phyloP scores from a whole-genome alignment of 2,797 vertebrate species.

The Tauraco hartlaubi region DNA sequence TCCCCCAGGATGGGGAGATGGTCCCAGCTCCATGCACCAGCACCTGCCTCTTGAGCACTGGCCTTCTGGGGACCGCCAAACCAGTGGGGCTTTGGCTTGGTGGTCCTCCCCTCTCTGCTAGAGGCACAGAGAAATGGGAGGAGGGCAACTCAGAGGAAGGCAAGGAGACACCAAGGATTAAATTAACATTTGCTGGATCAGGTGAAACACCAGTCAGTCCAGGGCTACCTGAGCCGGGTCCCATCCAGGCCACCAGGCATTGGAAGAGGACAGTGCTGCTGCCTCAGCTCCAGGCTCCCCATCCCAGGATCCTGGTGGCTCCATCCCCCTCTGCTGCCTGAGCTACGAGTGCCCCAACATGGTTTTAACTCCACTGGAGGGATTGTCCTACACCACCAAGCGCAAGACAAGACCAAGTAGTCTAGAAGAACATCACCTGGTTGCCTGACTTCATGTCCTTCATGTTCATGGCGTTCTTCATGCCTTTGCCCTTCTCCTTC shows the following conservation, averaged over 20 bases:
- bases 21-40: not conserved
- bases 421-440: constrained; percentile 72
- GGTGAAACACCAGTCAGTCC: not conserved
- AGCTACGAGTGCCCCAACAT: fast-evolving
- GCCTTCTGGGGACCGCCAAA: not conserved
- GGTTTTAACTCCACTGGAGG: not conserved
- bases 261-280: not conserved
- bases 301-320: not conserved
- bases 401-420: not conserved
- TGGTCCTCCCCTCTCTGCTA: not conserved
- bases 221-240: not conserved
- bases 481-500: constrained; percentile 90
- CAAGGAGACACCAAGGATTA: not conserved
- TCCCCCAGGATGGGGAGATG: not conserved
- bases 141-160: not conserved
- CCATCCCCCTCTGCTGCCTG: not conserved
- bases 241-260: not conserved
- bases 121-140: not conserved
- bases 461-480: constrained; percentile 89
- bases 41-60: not conserved
- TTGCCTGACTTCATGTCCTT: constrained; percentile 93
- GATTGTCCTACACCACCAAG: not conserved
- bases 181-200: not conserved
- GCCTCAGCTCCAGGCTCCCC: not conserved
- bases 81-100: not conserved